phyloP scores from a whole-genome alignment of 2,797 vertebrate genomes.

The Champsocephalus gunnari region DNA sequence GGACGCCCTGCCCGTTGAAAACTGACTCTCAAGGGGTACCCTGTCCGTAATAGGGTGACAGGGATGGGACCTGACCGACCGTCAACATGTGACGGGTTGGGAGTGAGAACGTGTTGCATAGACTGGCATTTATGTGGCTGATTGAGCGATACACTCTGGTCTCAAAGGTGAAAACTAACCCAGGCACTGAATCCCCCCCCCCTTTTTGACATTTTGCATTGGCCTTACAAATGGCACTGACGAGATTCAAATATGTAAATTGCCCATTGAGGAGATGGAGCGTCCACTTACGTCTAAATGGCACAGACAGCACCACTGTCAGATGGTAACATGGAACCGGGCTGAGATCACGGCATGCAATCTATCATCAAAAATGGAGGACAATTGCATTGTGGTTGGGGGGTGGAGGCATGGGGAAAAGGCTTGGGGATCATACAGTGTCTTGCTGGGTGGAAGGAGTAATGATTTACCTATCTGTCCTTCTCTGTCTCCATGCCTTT shows the following conservation, averaged over 20 bases:
- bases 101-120: background rate
- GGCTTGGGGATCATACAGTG: constrained; percentile 22
- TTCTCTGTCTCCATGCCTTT: constrained; percentile 23
- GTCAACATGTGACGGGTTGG: too few relatives aligned
- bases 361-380: constrained; percentile 76
- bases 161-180: constrained; percentile 80
- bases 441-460: constrained; percentile 34
- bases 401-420: constrained; percentile 15
- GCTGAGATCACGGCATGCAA: constrained; percentile 65
- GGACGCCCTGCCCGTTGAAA: too few relatives aligned
- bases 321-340: constrained; percentile 68
- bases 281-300: constrained; percentile 73
- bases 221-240: constrained; percentile 61
- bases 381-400: constrained; percentile 61
- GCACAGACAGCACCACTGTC: constrained; percentile 72
- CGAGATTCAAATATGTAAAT: constrained; percentile 79
- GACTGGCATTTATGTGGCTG: constrained; percentile 28
- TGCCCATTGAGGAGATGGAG: constrained; percentile 58
- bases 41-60: too few relatives aligned
- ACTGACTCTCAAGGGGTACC: too few relatives aligned
- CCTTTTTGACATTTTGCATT: constrained; percentile 37
- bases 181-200: constrained; percentile 40
- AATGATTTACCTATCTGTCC: constrained; percentile 48
- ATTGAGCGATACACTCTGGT: constrained; percentile 65
- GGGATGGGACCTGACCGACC: too few relatives aligned